These are phyloP conservation scores for Apis dorsata DNA, from an alignment of 1,140 invertebrate species.

Conservation along the genomic window DNA sequence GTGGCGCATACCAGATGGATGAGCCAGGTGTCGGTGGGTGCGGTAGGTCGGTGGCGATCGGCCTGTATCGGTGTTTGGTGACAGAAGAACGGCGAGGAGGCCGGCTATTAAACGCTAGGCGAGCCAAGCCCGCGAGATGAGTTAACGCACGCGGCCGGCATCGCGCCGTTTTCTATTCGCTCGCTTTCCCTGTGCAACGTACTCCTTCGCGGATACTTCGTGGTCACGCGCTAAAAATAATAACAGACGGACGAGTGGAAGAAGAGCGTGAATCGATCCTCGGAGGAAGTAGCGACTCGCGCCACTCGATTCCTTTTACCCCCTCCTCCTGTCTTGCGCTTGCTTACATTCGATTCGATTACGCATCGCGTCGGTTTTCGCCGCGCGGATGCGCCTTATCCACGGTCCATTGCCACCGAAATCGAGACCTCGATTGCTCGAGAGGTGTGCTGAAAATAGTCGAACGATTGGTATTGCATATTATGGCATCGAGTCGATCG, in stretches of 20 bases:
- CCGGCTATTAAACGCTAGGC: conserved; percentile 55
- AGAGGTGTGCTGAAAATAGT: too few species aligned
- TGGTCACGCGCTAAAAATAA: conserved; percentile 68
- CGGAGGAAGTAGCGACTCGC: conserved; percentile 41
- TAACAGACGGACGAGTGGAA: conserved; percentile 61
- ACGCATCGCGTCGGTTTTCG: conserved; percentile 38
- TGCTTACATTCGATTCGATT: conserved; percentile 14
- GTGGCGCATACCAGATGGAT: conserved; percentile 60
- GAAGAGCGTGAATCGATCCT: conserved; percentile 57
- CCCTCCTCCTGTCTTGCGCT: not conserved
- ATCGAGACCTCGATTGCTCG: too few species aligned
- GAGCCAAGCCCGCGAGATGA: conserved; percentile 67
- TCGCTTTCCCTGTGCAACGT: conserved; percentile 18
- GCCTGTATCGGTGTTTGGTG: conserved; percentile 54
- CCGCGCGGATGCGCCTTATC: conserved; percentile 35
- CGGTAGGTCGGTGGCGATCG: conserved; percentile 55
- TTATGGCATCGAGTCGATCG: too few species aligned
- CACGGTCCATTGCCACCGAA: too few species aligned
- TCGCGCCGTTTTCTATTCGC: conserved; percentile 47
- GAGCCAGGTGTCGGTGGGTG: conserved; percentile 54
- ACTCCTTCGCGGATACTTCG: not conserved
- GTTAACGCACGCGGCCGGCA: conserved; percentile 57
- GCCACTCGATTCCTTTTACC: not conserved
- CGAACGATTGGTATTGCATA: too few species aligned
- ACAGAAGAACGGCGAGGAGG: conserved; percentile 45